These are phyloP conservation scores for Sapajus apella DNA, from an alignment of 2,113 vertebrate genomes.

Conservation along the genomic window DNA sequence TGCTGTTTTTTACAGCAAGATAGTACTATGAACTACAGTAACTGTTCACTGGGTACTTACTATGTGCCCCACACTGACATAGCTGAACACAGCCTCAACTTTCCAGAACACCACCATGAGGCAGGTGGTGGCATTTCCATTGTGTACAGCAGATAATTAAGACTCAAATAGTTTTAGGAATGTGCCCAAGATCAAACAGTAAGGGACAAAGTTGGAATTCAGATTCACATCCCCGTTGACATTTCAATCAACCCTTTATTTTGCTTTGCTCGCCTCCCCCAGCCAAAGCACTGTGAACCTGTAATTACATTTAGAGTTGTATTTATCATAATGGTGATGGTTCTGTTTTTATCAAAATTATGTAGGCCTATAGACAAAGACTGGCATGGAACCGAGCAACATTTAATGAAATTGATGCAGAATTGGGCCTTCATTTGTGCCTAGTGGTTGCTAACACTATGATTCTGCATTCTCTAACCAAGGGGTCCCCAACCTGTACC, in stretches of 20 bases:
- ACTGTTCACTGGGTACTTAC: background rate
- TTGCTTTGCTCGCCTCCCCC: background rate
- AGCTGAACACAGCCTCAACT: background rate
- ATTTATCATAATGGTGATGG: accelerated
- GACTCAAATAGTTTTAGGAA: background rate
- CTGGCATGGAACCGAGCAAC: background rate
- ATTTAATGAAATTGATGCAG: accelerated
- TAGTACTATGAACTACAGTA: background rate
- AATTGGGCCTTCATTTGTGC: background rate
- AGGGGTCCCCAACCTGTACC: too few relatives aligned
- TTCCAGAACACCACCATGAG: background rate
- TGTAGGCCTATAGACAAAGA: background rate
- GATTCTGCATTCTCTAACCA: accelerated
- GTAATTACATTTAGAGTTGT: background rate
- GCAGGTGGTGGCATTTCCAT: background rate
- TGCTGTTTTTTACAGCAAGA: background rate
- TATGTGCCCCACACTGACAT: background rate
- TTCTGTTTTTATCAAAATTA: background rate
- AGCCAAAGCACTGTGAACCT: background rate
- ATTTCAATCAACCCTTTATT: background rate
- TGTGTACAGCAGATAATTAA: background rate
- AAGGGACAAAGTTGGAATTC: background rate
- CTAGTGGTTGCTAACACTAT: background rate
- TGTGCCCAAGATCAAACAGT: background rate
- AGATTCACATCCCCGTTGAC: background rate